These are phyloP conservation scores for Baryphthengus martii DNA, from an alignment of 2,113 vertebrate species.

Conservation along the genomic window DNA sequence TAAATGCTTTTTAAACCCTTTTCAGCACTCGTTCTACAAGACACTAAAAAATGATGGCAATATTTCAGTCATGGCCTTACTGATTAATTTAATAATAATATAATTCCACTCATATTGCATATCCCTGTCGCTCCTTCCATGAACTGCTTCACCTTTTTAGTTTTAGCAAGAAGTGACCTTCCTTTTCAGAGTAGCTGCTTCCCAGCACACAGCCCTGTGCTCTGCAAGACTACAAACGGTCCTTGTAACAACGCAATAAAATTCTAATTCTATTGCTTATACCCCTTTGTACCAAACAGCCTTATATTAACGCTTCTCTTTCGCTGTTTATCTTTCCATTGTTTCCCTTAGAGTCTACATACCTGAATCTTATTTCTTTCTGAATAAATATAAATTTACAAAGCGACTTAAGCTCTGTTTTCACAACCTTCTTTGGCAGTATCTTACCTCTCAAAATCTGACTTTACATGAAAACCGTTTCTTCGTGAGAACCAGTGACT, in stretches of 20 bases:
- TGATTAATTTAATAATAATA: neutral
- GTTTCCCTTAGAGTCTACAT: neutral
- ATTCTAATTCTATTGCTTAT: neutral
- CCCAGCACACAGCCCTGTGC: neutral
- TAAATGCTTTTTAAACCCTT: neutral
- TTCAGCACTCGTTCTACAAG: neutral
- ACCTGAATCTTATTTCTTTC: neutral
- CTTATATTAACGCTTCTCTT: neutral
- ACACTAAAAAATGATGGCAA: neutral
- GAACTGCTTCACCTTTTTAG: neutral
- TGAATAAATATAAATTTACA: neutral
- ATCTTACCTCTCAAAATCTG: neutral
- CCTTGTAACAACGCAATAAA: neutral
- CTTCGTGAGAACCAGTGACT: neutral
- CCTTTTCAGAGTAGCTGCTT: neutral
- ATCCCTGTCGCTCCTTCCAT: neutral
- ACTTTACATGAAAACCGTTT: neutral
- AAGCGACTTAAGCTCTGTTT: neutral
- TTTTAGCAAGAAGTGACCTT: neutral
- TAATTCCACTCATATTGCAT: neutral
- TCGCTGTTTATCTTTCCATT: neutral
- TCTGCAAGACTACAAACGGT: neutral
- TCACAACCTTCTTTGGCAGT: neutral
- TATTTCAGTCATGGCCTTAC: neutral
- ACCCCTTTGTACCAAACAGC: neutral